These are phyloP conservation scores for Helicoverpa zea DNA, from an alignment of 1,140 invertebrate species.

Conservation along the genomic window DNA sequence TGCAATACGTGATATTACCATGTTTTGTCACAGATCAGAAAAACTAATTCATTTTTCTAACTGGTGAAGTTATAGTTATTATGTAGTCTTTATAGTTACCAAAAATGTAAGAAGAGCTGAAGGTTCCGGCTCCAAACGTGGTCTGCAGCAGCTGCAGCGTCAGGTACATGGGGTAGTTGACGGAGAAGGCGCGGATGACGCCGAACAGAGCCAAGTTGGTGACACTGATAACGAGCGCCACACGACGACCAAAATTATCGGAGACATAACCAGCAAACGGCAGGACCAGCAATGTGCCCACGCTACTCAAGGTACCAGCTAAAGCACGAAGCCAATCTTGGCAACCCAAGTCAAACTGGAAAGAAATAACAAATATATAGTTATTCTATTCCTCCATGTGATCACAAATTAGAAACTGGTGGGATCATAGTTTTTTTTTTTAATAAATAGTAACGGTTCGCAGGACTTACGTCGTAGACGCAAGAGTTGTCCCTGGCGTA, in stretches of 20 bases:
- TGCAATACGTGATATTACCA: neutral
- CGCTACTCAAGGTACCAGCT: slow-evolving; percentile 72
- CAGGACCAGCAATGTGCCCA: slow-evolving; percentile 75
- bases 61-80: no score
- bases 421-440: neutral
- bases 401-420: neutral
- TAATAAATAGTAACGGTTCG: neutral
- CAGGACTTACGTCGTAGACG: slow-evolving; percentile 77
- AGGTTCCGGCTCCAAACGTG: slow-evolving; percentile 83
- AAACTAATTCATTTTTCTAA: no score
- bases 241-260: slow-evolving; percentile 88
- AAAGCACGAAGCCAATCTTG: slow-evolving; percentile 72
- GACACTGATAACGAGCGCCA: slow-evolving; percentile 88
- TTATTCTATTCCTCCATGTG: no score
- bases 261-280: slow-evolving; percentile 86
- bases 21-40: no score
- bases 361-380: slow-evolving; percentile 17
- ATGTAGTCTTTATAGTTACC: slow-evolving; percentile 60
- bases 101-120: slow-evolving; percentile 80
- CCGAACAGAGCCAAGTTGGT: slow-evolving; percentile 86
- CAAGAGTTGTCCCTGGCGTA: slow-evolving; percentile 76
- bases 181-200: slow-evolving; percentile 89
- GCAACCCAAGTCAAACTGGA: slow-evolving; percentile 75
- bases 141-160: slow-evolving; percentile 89
- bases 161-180: slow-evolving; percentile 89